Evolutionary conservation across 2,113 vertebrate species (phyloP).

Genomic region (Osmerus eperlanus): DNA sequence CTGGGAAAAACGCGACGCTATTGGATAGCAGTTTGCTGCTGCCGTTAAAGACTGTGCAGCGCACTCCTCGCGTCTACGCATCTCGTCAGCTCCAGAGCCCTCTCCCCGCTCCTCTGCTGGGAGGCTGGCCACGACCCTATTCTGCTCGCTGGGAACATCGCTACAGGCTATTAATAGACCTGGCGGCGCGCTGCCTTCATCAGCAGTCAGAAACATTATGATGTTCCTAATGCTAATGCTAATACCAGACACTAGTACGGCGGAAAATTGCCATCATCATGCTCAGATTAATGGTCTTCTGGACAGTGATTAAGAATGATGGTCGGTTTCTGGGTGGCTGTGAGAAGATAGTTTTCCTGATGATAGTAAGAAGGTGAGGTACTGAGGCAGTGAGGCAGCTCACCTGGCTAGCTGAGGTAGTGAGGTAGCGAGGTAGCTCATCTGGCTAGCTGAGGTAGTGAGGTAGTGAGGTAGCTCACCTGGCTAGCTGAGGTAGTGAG

Average conservation of each 20-base stretch:
- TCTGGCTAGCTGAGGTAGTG: too few species aligned
- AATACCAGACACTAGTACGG: constrained; percentile 8
- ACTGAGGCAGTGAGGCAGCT: too few species aligned
- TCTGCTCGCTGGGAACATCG: constrained; percentile 62
- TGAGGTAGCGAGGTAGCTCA: too few species aligned
- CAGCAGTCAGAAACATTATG: constrained; percentile 47
- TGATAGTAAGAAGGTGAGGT: too few species aligned
- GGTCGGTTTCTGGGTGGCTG: too few species aligned
- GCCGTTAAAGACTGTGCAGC: constrained; percentile 34
- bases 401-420: too few species aligned
- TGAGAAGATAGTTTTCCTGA: too few species aligned
- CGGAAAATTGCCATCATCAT: not conserved
- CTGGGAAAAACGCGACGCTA: constrained; percentile 54
- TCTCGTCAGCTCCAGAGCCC: constrained; percentile 30
- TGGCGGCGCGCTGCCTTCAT: constrained; percentile 52
- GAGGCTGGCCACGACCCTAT: constrained; percentile 50
- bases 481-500: too few species aligned
- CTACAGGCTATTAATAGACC: constrained; percentile 67
- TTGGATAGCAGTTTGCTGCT: constrained; percentile 61
- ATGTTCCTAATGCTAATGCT: constrained; percentile 35
- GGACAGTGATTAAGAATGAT: not conserved
- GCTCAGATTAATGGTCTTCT: not conserved
- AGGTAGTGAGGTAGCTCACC: too few species aligned
- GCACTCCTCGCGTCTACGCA: constrained; percentile 40
- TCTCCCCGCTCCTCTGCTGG: constrained; percentile 31